phyloP scores from a whole-genome alignment of 2,113 vertebrate species.

The Ancistrus triradiatus region DNA sequence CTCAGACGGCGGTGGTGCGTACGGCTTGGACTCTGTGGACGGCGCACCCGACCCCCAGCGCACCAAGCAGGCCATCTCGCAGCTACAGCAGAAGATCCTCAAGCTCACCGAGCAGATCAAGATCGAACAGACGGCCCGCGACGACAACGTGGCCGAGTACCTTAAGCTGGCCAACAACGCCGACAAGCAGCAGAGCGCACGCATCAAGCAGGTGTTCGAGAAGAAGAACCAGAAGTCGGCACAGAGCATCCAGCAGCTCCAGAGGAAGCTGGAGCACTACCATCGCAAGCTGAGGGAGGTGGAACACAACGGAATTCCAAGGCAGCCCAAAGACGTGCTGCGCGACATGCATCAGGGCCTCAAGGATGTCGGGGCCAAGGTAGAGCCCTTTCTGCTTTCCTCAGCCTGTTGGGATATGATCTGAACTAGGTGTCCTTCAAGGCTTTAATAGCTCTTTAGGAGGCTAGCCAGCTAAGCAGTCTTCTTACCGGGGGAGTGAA shows the following conservation, averaged over 20 bases:
- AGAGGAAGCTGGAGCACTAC: conserved; percentile 93
- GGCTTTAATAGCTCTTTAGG: too few relatives aligned
- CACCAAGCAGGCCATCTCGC: conserved; percentile 92
- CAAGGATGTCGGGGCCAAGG: conserved; percentile 94
- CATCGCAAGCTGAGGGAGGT: conserved; percentile 90
- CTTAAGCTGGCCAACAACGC: conserved; percentile 93
- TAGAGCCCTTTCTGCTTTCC: conserved; percentile 40
- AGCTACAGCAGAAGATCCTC: conserved; percentile 95
- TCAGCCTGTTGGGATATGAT: background rate
- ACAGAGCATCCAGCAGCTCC: conserved; percentile 90
- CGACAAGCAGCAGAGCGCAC: conserved; percentile 93
- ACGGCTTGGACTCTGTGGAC: conserved; percentile 80
- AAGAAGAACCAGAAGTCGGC: conserved; percentile 98
- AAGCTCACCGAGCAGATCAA: conserved; percentile 97
- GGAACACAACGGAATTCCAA: conserved; percentile 91
- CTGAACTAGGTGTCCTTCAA: too few relatives aligned
- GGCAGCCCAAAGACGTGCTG: conserved; percentile 92
- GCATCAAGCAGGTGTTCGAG: conserved; percentile 97
- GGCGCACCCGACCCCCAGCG: conserved; percentile 90
- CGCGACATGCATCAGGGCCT: conserved; percentile 97
- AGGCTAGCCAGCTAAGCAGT: too few relatives aligned
- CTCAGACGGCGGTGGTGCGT: conserved; percentile 78
- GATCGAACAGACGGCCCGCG: conserved; percentile 92
- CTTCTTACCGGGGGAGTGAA: too few relatives aligned
- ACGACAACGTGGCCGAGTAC: conserved; percentile 96